phyloP scores from a whole-genome alignment of 2,113 vertebrate genomes.

The Pyxicephalus adspersus region DNA sequence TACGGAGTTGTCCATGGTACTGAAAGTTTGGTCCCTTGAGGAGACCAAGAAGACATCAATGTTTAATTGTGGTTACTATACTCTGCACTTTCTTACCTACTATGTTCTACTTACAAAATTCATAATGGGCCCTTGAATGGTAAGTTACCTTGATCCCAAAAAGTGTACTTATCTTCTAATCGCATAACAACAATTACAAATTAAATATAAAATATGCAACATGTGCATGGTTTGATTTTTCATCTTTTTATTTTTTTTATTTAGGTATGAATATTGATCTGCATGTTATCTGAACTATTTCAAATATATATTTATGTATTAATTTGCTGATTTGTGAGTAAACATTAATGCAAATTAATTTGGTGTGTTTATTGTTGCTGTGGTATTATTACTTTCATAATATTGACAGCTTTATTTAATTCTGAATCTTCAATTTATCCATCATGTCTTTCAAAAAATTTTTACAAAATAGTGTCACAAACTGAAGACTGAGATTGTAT shows the following conservation, averaged over 20 bases:
- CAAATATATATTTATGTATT: background rate
- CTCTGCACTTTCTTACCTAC: background rate
- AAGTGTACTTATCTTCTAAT: no score
- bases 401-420: no score
- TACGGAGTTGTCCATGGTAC: constrained; percentile 43
- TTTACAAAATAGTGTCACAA: no score
- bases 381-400: no score
- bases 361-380: no score
- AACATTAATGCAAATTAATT: no score
- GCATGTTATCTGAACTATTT: background rate
- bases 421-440: no score
- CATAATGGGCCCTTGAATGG: constrained; percentile 22
- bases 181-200: no score
- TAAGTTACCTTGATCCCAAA: background rate
- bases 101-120: background rate
- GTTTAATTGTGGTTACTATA: background rate
- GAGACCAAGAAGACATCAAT: constrained; percentile 1
- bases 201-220: no score
- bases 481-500: no score
- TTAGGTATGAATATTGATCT: background rate
- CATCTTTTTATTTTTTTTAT: background rate
- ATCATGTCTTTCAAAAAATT: no score
- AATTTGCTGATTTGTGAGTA: background rate
- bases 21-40: background rate
- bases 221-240: no score